Evolutionary conservation across 2,888 invertebrate species (phyloP).

Genomic region (Drosophila diplacantha): DNA sequence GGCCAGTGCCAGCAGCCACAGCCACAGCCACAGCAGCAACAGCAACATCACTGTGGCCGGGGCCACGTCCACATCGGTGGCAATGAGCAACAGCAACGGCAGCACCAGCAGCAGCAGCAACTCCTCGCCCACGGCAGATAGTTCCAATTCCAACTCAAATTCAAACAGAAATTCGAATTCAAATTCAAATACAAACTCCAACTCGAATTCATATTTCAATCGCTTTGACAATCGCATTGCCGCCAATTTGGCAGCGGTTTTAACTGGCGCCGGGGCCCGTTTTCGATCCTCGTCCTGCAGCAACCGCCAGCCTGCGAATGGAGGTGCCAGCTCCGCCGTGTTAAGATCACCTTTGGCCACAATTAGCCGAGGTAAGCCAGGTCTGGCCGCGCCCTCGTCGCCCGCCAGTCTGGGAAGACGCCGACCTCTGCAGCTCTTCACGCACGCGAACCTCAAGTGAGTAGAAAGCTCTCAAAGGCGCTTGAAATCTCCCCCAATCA

Average conservation of each 20-base stretch:
- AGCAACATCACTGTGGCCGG: slow-evolving; percentile 9
- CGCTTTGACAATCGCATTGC: slow-evolving; percentile 74
- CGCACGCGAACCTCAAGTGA: slow-evolving; percentile 76
- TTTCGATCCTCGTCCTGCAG: slow-evolving; percentile 71
- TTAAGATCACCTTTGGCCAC: slow-evolving; percentile 26
- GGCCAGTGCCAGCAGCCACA: slow-evolving; percentile 51
- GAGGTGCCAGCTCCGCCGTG: slow-evolving; percentile 4
- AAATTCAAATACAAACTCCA: slow-evolving; percentile 44
- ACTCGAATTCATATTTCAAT: slow-evolving; percentile 71
- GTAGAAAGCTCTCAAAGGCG: slow-evolving; percentile 45
- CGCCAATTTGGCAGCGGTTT: slow-evolving; percentile 71
- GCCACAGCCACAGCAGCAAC: slow-evolving; percentile 28
- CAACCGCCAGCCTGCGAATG: slow-evolving; percentile 49
- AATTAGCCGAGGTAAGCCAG: slow-evolving; percentile 28
- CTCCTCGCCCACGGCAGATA: slow-evolving; percentile 57
- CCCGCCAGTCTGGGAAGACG: slow-evolving; percentile 59
- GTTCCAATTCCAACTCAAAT: slow-evolving; percentile 48
- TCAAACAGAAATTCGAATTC: slow-evolving; percentile 35
- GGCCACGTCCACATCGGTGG: slow-evolving; percentile 9
- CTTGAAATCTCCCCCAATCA: slow-evolving; percentile 16
- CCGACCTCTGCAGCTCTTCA: slow-evolving; percentile 74
- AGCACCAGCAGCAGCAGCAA: slow-evolving; percentile 63
- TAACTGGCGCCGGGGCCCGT: slow-evolving; percentile 67
- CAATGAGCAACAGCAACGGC: slow-evolving; percentile 44
- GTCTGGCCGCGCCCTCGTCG: slow-evolving; percentile 51